Evolutionary conservation across 2,797 vertebrate species (phyloP).

Genomic region (Tokudaia muenninki): DNA sequence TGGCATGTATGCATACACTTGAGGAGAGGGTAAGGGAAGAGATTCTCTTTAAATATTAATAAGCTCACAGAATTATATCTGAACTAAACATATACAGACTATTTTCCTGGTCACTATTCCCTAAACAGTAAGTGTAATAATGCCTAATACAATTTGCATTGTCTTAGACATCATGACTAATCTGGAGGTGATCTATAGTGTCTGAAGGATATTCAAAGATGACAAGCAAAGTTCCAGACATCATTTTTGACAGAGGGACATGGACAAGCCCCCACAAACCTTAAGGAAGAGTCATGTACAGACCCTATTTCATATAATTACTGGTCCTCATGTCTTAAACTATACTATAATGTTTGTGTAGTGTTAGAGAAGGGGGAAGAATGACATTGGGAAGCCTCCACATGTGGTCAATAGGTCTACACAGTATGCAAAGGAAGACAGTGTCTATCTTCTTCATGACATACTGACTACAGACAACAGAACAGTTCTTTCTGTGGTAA

Average conservation of each 20-base stretch:
- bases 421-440: conserved; percentile 4
- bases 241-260: neutral
- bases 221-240: neutral
- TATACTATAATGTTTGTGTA: neutral
- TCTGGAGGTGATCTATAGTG: neutral
- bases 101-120: neutral
- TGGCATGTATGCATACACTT: neutral
- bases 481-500: neutral
- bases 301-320: neutral
- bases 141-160: neutral
- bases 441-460: neutral
- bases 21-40: neutral
- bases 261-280: neutral
- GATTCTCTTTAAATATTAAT: neutral
- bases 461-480: conserved; percentile 2
- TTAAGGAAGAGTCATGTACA: neutral
- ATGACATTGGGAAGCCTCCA: neutral
- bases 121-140: neutral
- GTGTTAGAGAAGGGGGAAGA: neutral
- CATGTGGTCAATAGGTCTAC: neutral
- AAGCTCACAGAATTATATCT: neutral
- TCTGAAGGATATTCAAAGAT: neutral
- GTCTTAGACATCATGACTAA: neutral
- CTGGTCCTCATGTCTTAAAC: neutral
- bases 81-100: neutral